Base-by-base conservation (phyloP, 2,888 invertebrate genomes). In the Polymixis lichenea region DNA sequence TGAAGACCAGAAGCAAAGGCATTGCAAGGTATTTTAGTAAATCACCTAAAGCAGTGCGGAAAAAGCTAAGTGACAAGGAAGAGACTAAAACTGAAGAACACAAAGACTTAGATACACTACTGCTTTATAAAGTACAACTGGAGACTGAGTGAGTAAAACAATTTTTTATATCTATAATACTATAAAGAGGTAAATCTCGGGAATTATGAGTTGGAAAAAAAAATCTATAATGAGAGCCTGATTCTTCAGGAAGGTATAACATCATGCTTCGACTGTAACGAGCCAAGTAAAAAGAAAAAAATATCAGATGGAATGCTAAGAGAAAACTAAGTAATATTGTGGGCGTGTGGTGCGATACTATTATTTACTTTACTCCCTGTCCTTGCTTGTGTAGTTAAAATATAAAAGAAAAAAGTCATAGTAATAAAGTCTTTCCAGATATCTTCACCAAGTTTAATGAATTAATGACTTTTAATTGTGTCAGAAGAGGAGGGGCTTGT, bases 61-160 rank as follows among this genome's bases (percentile, higher is more conserved):
- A 88, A 78, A 93, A 89, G 87, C 78, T 71, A 56, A 74, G 51
- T 38, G 88, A 88, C 22, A 89, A 85, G 56, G 86, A 85, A 32
- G 43, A 65, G 19, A 80, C 7, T 65, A 85, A 65, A 46, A 72
- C 19, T 53, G 82, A 78, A 58, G 43, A 74, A 6, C 25, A 25
- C 22, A 79, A 65, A 32, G 94, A 96, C 73, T 89, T 90, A 2
- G 91, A 95, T 67, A 38, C 68, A 28, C 43, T 60, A 8, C 87
- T 97, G 73, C 88, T 97, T 64, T 97, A 95, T 89, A 93, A 95
- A 91, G 93, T 97, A 61, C 90, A 93, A 84, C 86, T 94, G 60
- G 94, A 95, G 76, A 87, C 89, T 78, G 93, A 93, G 95, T 95
- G 89, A 93, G 95, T 94, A 65, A 11, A 49, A 53, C 28, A 53